Conservation (phyloP, 1,140 invertebrate species). For the Drosophila tropicalis region DNA sequence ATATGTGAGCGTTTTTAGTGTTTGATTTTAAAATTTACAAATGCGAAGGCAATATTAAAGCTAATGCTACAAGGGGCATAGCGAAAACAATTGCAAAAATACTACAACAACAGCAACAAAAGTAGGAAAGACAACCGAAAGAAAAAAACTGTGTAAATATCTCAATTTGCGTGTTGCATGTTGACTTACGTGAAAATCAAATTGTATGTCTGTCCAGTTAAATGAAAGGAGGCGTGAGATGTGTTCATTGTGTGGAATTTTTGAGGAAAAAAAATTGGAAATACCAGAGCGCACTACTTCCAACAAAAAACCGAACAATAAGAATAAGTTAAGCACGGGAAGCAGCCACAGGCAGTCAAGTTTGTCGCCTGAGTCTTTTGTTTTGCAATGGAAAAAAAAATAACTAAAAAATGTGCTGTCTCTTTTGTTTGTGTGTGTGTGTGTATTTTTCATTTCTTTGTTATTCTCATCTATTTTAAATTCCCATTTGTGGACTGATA, state of each 20-base stretch:
- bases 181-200: constrained; percentile 55
- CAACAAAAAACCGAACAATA: constrained; percentile 29
- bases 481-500: too few relatives aligned
- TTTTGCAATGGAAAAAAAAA: constrained; percentile 41
- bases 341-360: constrained; percentile 35
- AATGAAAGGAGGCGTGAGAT: constrained; percentile 38
- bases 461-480: neutral
- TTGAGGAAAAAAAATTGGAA: neutral
- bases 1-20: constrained; percentile 9
- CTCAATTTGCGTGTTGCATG: constrained; percentile 61
- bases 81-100: constrained; percentile 39
- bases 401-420: neutral
- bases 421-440: neutral
- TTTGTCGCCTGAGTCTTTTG: constrained; percentile 73
- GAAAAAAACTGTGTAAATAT: constrained; percentile 56
- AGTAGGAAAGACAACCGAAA: constrained; percentile 28
- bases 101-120: constrained; percentile 7
- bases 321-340: constrained; percentile 19
- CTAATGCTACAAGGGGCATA: neutral
- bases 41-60: neutral
- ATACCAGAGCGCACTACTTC: constrained; percentile 5
- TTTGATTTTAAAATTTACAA: constrained; percentile 33
- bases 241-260: constrained; percentile 29
- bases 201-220: constrained; percentile 22
- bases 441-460: neutral